These are phyloP conservation scores for Brachylomia viminalis DNA, from an alignment of 2,888 invertebrate species.

Conservation along the genomic window DNA sequence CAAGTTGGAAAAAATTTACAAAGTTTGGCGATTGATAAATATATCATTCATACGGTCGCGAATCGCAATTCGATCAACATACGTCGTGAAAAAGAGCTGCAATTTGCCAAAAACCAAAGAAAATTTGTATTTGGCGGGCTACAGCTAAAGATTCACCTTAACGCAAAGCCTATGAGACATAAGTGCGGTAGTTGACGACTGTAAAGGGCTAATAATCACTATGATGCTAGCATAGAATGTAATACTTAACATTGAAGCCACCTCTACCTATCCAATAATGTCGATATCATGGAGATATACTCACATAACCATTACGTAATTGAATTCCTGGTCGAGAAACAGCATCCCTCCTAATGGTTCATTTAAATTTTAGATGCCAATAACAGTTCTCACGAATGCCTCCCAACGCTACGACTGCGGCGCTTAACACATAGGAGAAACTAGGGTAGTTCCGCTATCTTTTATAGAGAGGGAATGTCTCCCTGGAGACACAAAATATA, in stretches of 20 bases:
- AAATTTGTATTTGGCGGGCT: too few species aligned
- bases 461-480: slow-evolving; percentile 23
- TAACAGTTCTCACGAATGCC: slow-evolving; percentile 68
- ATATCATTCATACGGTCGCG: too few species aligned
- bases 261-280: slow-evolving; percentile 20
- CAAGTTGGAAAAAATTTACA: too few species aligned
- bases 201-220: background rate
- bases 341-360: slow-evolving; percentile 68
- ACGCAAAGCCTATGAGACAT: background rate
- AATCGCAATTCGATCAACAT: too few species aligned
- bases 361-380: slow-evolving; percentile 72
- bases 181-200: background rate
- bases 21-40: too few species aligned
- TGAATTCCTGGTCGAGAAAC: slow-evolving; percentile 67
- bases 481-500: slow-evolving; percentile 8
- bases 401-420: slow-evolving; percentile 37
- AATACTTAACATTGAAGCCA: background rate
- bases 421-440: slow-evolving; percentile 47
- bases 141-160: too few species aligned
- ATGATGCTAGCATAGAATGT: background rate
- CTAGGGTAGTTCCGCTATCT: slow-evolving; percentile 33
- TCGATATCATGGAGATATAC: slow-evolving; percentile 55
- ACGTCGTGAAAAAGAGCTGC: too few species aligned
- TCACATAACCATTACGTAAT: slow-evolving; percentile 65
- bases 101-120: too few species aligned